Conservation (phyloP, 2,797 vertebrate genomes). For the Neosalanx taihuensis region DNA sequence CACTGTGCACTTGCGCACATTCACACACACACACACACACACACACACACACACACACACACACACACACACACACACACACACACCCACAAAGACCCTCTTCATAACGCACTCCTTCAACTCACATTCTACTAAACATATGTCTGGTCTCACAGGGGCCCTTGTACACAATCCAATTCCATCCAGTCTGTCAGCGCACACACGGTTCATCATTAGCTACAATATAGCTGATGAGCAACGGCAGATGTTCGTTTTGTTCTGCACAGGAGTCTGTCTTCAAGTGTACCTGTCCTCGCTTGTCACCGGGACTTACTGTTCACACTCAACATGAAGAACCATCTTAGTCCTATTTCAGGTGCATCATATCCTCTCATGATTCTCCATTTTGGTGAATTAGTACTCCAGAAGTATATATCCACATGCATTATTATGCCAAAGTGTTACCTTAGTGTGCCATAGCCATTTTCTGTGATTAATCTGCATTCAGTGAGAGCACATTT, state of each 20-base stretch:
- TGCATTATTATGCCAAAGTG: neutral
- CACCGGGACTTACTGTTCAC: conserved; percentile 41
- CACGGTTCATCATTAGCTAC: conserved; percentile 72
- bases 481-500: too few species aligned
- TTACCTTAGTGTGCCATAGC: neutral
- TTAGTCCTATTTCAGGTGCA: neutral
- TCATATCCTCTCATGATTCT: neutral
- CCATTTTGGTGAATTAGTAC: neutral
- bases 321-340: conserved; percentile 30
- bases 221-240: conserved; percentile 72
- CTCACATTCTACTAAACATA: conserved; percentile 64
- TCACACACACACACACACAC: conserved; percentile 5
- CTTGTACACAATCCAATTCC: conserved; percentile 70
- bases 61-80: conserved; percentile 2
- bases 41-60: neutral
- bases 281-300: conserved; percentile 49
- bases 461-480: neutral
- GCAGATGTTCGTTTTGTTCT: conserved; percentile 74
- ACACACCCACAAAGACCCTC: conserved; percentile 7
- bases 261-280: conserved; percentile 54
- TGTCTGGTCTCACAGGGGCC: conserved; percentile 65
- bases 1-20: neutral
- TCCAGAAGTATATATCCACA: neutral
- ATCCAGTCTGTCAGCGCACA: conserved; percentile 70
- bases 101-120: neutral